Evolutionary conservation across 2,797 vertebrate genomes (phyloP).

Genomic region (Yasuhikotakia modesta): DNA sequence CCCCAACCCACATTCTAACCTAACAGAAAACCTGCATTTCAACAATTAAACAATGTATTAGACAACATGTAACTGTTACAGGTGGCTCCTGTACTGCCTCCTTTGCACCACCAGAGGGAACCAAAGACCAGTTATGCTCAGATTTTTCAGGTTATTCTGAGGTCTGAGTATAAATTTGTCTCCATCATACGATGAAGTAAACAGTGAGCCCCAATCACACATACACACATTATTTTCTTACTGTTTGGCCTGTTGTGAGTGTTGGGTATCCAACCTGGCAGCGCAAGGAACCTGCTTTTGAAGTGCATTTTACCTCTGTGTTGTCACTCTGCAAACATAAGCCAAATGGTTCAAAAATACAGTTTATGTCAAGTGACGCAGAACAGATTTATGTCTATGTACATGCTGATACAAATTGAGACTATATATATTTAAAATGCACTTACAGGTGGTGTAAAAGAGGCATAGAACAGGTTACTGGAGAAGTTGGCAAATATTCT

Average conservation of each 20-base stretch:
- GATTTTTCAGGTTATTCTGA: too few species aligned
- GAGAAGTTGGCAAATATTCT: constrained; percentile 76
- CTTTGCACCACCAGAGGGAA: too few species aligned
- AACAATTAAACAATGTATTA: too few species aligned
- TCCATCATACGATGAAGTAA: too few species aligned
- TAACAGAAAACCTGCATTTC: too few species aligned
- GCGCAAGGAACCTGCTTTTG: constrained; percentile 66
- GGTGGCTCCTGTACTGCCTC: too few species aligned
- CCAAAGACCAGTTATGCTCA: too few species aligned
- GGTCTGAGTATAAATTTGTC: too few species aligned
- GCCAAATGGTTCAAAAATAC: neutral
- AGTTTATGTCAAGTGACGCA: neutral
- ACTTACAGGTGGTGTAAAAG: constrained; percentile 75
- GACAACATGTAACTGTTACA: too few species aligned
- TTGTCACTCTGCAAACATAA: constrained; percentile 71
- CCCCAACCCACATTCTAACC: too few species aligned
- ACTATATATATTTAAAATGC: neutral
- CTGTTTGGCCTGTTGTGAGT: constrained; percentile 75
- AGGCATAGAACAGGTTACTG: constrained; percentile 83
- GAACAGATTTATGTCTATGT: neutral
- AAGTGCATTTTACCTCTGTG: constrained; percentile 79
- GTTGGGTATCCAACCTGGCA: constrained; percentile 83
- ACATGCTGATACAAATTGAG: neutral
- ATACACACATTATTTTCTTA: constrained; percentile 55
- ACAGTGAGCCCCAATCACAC: neutral